Evolutionary conservation across 2,113 vertebrate genomes (phyloP).

Genomic region (Sminthopsis crassicaudata): DNA sequence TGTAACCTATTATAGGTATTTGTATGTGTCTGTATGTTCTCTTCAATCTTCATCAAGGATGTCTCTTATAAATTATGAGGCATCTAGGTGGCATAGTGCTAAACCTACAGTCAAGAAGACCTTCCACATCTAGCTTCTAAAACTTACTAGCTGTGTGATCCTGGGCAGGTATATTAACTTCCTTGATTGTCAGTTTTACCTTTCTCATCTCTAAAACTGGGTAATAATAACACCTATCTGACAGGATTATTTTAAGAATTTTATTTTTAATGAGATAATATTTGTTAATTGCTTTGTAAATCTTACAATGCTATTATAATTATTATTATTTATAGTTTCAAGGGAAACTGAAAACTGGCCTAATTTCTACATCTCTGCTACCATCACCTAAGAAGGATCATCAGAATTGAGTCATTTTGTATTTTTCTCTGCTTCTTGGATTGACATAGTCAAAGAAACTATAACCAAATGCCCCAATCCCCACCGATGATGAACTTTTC

Average conservation of each 20-base stretch:
- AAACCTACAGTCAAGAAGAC: background rate
- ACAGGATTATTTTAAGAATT: background rate
- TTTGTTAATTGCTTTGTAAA: background rate
- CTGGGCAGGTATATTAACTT: background rate
- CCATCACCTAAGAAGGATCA: background rate
- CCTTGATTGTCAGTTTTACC: background rate
- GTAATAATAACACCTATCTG: background rate
- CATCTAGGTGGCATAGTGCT: background rate
- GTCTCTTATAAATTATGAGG: background rate
- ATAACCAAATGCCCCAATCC: background rate
- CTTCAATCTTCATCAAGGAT: background rate
- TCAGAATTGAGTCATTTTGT: background rate
- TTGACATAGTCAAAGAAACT: background rate
- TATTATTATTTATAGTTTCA: background rate
- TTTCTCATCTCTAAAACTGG: background rate
- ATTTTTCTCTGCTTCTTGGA: background rate
- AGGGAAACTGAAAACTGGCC: background rate
- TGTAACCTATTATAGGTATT: background rate
- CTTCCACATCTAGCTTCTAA: background rate
- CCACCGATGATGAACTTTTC: background rate
- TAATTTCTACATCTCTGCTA: background rate
- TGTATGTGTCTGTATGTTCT: background rate
- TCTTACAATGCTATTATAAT: background rate
- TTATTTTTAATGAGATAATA: background rate
- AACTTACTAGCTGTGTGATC: background rate